These are phyloP conservation scores for Dipodomys ordii DNA, from an alignment of 2,113 vertebrate species.

Conservation along the genomic window DNA sequence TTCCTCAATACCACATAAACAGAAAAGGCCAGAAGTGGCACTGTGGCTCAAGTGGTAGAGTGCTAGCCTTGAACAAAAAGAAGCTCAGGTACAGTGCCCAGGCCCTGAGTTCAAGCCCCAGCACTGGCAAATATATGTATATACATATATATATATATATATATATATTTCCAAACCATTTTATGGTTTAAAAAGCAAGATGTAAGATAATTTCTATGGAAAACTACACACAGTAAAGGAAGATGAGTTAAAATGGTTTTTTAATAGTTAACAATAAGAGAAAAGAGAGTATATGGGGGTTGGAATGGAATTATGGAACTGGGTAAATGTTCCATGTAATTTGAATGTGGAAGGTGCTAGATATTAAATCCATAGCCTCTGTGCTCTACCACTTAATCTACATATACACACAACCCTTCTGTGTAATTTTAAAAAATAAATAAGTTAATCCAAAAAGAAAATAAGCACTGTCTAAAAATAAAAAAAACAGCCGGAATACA, in stretches of 20 bases:
- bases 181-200: background rate
- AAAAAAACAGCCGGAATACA: background rate
- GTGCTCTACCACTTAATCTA: background rate
- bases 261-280: background rate
- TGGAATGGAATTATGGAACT: constrained; percentile 7
- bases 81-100: too few relatives aligned
- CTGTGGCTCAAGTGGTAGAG: too few relatives aligned
- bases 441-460: too few relatives aligned
- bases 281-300: background rate
- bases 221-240: background rate
- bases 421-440: background rate
- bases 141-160: too few relatives aligned
- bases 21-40: too few relatives aligned
- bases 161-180: background rate
- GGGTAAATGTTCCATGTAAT: background rate
- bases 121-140: too few relatives aligned
- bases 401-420: background rate
- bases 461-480: background rate
- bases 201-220: background rate
- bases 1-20: too few relatives aligned
- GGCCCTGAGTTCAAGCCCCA: too few relatives aligned
- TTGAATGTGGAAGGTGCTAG: too few relatives aligned
- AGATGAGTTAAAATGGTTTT: background rate
- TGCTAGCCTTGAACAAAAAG: too few relatives aligned
- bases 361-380: background rate